Base-by-base conservation (phyloP, 2,888 invertebrate genomes). In the Drosophila testacea region DNA sequence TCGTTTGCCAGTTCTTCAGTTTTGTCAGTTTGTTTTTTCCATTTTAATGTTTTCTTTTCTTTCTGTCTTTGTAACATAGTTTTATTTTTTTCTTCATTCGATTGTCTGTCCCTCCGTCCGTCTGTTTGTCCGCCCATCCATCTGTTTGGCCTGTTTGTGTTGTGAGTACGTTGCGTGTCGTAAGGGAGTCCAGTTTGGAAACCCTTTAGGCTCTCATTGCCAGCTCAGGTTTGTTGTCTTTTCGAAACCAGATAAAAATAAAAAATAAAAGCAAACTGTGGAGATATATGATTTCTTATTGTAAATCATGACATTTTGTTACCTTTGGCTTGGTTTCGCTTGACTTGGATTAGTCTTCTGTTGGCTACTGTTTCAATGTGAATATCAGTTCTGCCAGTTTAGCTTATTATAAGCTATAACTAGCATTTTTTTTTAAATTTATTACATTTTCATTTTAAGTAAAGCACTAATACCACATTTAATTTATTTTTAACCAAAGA, bases 281-380 rank as follows among this genome's bases (percentile, higher is more conserved):
- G 79, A 84, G 67, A 87, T 78, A 88, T 79, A 79, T 77, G 83
- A 83, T 83, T 83, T 85, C 86, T 73, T 81, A 85, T 86, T 83
- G 88, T 88, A 85, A 83, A 85, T 83, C 83, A 83, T 88, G 88
- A 85, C 88, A 88, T 83, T 83, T 80, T 80, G 78, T 80, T 88
- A 71, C 75, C 67, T 79, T 76, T 75, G 69, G 65, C 69, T 73
- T 48, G 75, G 61, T 52, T 52, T 52, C 38, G 39, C 52, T 77
- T 74, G 69, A 65, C 71, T 71, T 51, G 72, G 54, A 70, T 68
- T 69, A 69, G 72, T 84, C 70, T 70, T 39, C 11, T 4, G 16
- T 69, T 63, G 71, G 83, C 88, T 83, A 85, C 83, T 72, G 83
- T 85, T 83, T 80, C 67, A 59, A 59, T 57, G 54, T 57, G 41